Percentiles rank a stretch among this genome's conserved stretches.
Evolutionary conservation across 1,140 invertebrate species (phyloP).

Genomic region (Drosophila ironensis): DNA sequence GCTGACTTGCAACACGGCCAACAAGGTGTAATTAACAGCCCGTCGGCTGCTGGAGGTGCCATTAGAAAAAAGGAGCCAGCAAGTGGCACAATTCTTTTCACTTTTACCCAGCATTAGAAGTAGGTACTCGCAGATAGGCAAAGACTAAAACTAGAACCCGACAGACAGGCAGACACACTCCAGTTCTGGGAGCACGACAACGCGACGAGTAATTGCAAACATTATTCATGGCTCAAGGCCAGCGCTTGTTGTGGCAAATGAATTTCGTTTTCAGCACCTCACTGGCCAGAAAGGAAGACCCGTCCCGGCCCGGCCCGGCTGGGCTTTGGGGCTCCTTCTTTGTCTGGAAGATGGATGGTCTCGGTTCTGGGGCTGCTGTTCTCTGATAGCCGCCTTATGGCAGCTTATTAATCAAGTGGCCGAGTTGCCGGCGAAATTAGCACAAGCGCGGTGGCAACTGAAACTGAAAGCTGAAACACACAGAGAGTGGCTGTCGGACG

Average conservation of each 20-base stretch:
- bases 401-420: conserved; percentile 67
- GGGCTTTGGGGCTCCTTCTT: too few relatives aligned
- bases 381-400: conserved; percentile 70
- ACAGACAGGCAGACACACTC: conserved; percentile 2
- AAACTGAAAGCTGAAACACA: conserved; percentile 31
- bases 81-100: conserved; percentile 75
- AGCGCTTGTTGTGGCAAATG: conserved; percentile 61
- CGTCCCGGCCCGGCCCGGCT: too few relatives aligned
- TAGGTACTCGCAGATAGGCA: conserved; percentile 62
- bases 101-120: conserved; percentile 48
- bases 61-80: conserved; percentile 60
- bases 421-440: conserved; percentile 52
- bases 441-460: conserved; percentile 31
- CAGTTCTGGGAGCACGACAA: conserved; percentile 48
- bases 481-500: conserved; percentile 2
- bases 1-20: conserved; percentile 71
- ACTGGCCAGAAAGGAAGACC: conserved; percentile 23
- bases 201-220: conserved; percentile 71
- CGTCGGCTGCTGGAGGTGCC: conserved; percentile 3
- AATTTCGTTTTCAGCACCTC: conserved; percentile 76
- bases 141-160: conserved; percentile 9
- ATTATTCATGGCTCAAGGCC: conserved; percentile 79
- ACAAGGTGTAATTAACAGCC: conserved; percentile 72
- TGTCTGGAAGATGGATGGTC: conserved; percentile 74
- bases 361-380: conserved; percentile 52